phyloP scores from a whole-genome alignment of 2,113 vertebrate genomes.

The Istiophorus platypterus region DNA sequence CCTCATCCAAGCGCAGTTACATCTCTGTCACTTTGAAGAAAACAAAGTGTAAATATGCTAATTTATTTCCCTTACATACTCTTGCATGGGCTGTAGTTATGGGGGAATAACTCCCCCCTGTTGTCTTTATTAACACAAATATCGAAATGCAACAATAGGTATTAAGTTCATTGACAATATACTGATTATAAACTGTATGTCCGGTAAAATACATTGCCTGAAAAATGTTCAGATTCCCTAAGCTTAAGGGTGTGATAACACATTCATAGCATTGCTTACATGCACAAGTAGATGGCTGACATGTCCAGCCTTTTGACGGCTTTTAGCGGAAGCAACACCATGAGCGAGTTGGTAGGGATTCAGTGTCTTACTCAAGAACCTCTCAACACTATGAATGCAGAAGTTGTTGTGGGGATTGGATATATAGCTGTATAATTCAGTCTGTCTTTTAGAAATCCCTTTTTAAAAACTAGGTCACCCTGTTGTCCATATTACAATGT shows the following conservation, averaged over 20 bases:
- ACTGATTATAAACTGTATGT: constrained; percentile 28
- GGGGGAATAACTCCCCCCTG: constrained; percentile 8
- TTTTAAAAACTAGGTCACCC: constrained; percentile 51
- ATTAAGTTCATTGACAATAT: constrained; percentile 4
- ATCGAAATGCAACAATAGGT: constrained; percentile 1
- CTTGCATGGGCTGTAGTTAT: constrained; percentile 13
- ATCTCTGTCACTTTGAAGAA: constrained; percentile 61
- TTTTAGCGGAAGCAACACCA: constrained; percentile 4
- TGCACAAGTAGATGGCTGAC: background rate
- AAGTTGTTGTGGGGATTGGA: constrained; percentile 22
- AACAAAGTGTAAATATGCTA: constrained; percentile 56
- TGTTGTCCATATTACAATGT: constrained; percentile 40
- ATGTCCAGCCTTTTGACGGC: constrained; percentile 2
- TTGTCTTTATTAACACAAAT: constrained; percentile 35
- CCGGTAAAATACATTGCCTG: background rate
- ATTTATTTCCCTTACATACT: constrained; percentile 42
- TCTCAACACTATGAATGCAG: constrained; percentile 10
- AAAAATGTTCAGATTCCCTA: background rate
- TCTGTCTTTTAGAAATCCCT: background rate
- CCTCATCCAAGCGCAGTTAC: constrained; percentile 44
- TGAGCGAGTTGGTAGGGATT: constrained; percentile 1
- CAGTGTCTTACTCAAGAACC: constrained; percentile 1
- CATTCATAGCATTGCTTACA: background rate
- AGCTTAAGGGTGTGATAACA: background rate
- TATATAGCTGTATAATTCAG: constrained; percentile 32